These are phyloP conservation scores for Dryomyza anilis DNA, from an alignment of 2,888 invertebrate genomes.

Conservation along the genomic window DNA sequence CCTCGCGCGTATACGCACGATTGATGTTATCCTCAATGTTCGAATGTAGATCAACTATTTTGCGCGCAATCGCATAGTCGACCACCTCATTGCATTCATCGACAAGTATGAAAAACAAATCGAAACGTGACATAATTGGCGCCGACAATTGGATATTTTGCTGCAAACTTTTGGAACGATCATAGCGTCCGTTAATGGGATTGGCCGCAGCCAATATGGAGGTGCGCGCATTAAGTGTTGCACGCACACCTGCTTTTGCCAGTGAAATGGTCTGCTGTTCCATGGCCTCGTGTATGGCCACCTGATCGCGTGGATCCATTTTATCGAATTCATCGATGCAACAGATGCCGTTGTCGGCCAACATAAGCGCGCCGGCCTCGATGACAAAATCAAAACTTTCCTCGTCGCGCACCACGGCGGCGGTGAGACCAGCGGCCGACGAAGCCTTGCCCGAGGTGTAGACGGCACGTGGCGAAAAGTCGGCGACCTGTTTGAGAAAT, in stretches of 20 bases:
- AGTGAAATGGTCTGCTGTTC: conserved; percentile 99
- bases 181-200: conserved; percentile 96
- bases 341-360: conserved; percentile 98
- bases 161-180: conserved; percentile 89
- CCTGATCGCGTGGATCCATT: conserved; percentile 97
- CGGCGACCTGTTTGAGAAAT: conserved; percentile 90
- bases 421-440: conserved; percentile 96
- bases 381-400: conserved; percentile 99
- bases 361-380: conserved; percentile 99
- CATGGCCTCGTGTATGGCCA: conserved; percentile 99
- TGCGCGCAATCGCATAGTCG: conserved; percentile 95
- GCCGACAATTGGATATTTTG: conserved; percentile 93
- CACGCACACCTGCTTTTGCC: conserved; percentile 97
- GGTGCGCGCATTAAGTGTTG: conserved; percentile 95
- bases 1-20: conserved; percentile 83
- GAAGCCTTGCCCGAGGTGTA: conserved; percentile 99
- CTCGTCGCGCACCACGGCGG: conserved; percentile 96
- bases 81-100: conserved; percentile 96
- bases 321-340: conserved; percentile 99
- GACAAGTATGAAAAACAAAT: conserved; percentile 96
- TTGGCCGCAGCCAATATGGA: conserved; percentile 98
- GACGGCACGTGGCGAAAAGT: conserved; percentile 94
- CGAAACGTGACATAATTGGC: conserved; percentile 99
- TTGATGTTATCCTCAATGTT: conserved; percentile 81
- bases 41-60: conserved; percentile 93